phyloP scores from a whole-genome alignment of 2,113 vertebrate genomes.

The Hepsetus odoe region DNA sequence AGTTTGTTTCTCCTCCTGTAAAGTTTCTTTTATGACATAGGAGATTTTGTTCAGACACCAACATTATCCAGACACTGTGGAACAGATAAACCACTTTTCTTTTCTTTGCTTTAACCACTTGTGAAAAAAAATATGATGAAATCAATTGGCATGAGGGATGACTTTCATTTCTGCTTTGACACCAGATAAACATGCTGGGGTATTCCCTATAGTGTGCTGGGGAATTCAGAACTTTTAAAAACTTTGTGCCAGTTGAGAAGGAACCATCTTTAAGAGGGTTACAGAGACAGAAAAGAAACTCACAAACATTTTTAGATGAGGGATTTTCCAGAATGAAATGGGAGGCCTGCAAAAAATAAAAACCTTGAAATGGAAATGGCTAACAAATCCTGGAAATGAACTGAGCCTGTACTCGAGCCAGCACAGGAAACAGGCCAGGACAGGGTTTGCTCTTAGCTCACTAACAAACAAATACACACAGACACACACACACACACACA shows the following conservation, averaged over 20 bases:
- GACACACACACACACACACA: not conserved
- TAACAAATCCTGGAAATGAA: slow-evolving; percentile 63
- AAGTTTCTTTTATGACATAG: too few relatives aligned
- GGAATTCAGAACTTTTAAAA: slow-evolving; percentile 28
- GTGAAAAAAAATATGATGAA: not conserved
- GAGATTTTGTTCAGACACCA: too few relatives aligned
- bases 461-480: not conserved
- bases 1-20: too few relatives aligned
- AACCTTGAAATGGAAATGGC: slow-evolving; percentile 57
- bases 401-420: slow-evolving; percentile 23
- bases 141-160: not conserved
- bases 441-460: not conserved
- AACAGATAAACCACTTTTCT: too few relatives aligned
- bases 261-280: not conserved
- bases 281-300: not conserved
- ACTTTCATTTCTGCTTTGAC: slow-evolving; percentile 50
- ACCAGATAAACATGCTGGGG: not conserved
- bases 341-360: slow-evolving; percentile 52
- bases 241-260: not conserved
- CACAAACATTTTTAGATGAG: not conserved
- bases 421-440: slow-evolving; percentile 53
- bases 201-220: not conserved
- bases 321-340: slow-evolving; percentile 48
- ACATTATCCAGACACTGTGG: too few relatives aligned
- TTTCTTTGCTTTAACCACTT: not conserved